These are phyloP conservation scores for Xestobium rufovillosum DNA, from an alignment of 2,888 invertebrate genomes.

Conservation along the genomic window DNA sequence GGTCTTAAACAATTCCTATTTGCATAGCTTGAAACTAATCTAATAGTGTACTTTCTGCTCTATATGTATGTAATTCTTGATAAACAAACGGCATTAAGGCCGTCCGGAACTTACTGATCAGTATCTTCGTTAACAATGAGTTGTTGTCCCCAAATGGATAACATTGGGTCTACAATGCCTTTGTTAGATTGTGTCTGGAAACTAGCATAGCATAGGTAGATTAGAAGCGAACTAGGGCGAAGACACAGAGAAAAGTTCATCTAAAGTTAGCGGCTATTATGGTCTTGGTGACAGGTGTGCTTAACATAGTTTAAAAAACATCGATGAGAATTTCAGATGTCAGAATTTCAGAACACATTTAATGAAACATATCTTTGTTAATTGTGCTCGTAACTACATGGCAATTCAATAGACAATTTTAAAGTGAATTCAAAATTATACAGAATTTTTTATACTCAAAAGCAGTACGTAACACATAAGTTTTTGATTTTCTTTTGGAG, in stretches of 20 bases:
- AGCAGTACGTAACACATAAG: too few species aligned
- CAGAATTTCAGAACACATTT: too few species aligned
- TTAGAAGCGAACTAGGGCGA: slow-evolving; percentile 38
- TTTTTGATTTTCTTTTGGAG: too few species aligned
- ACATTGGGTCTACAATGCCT: slow-evolving; percentile 97
- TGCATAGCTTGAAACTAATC: not conserved
- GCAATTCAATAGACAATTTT: too few species aligned
- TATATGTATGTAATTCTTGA: not conserved
- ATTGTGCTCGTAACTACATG: too few species aligned
- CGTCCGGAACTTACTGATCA: slow-evolving; percentile 77
- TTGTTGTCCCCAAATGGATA: slow-evolving; percentile 97
- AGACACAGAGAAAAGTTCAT: slow-evolving; percentile 29
- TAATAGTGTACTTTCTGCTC: slow-evolving; percentile 2
- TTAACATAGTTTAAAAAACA: slow-evolving; percentile 19
- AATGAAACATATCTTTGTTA: too few species aligned
- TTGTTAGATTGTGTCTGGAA: slow-evolving; percentile 85
- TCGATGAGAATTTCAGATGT: slow-evolving; percentile 17
- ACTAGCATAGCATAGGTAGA: slow-evolving; percentile 48
- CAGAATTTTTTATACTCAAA: too few species aligned
- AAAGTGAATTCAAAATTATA: too few species aligned
- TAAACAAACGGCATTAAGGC: slow-evolving; percentile 5
- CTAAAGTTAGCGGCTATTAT: too few species aligned
- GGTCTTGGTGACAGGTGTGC: too few species aligned
- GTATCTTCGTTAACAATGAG: slow-evolving; percentile 96
- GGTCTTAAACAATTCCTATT: too few species aligned